Evolutionary conservation across 2,888 invertebrate species (phyloP).

Genomic region (Melangyna quadrimaculata): DNA sequence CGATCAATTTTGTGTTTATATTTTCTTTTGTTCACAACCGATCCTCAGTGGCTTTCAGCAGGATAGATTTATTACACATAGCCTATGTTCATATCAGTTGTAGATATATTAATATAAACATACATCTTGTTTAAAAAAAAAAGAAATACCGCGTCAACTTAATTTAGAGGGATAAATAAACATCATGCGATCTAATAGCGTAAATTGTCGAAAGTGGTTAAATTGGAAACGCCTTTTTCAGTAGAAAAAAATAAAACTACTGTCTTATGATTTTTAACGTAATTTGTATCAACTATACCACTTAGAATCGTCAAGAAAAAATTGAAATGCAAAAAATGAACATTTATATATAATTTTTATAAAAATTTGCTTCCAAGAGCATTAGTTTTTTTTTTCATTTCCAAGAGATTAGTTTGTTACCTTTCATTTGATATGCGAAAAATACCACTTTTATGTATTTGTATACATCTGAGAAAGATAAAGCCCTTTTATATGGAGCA

Average conservation of each 20-base stretch:
- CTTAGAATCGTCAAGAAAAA: too few species aligned
- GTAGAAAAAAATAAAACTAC: not conserved
- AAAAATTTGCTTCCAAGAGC: too few species aligned
- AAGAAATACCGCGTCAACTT: slow-evolving; percentile 47
- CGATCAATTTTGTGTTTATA: slow-evolving; percentile 64
- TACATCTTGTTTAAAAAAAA: not conserved
- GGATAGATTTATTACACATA: slow-evolving; percentile 51
- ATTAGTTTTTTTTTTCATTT: not conserved
- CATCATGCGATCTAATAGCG: not conserved
- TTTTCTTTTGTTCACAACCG: slow-evolving; percentile 3
- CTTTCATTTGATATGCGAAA: not conserved
- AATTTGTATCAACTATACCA: too few species aligned
- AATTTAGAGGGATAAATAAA: slow-evolving; percentile 30
- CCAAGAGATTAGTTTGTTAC: not conserved
- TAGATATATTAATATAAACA: not conserved
- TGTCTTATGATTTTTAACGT: too few species aligned
- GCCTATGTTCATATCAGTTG: not conserved
- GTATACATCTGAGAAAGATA: not conserved
- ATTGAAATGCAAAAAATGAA: not conserved
- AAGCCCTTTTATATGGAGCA: not conserved
- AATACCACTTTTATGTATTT: not conserved
- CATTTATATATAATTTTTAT: not conserved
- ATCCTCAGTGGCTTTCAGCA: slow-evolving; percentile 51
- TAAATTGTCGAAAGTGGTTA: slow-evolving; percentile 12
- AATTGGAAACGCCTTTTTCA: slow-evolving; percentile 27